Base-by-base conservation (phyloP, 2,888 invertebrate species). In the Electrophaes corylata region DNA sequence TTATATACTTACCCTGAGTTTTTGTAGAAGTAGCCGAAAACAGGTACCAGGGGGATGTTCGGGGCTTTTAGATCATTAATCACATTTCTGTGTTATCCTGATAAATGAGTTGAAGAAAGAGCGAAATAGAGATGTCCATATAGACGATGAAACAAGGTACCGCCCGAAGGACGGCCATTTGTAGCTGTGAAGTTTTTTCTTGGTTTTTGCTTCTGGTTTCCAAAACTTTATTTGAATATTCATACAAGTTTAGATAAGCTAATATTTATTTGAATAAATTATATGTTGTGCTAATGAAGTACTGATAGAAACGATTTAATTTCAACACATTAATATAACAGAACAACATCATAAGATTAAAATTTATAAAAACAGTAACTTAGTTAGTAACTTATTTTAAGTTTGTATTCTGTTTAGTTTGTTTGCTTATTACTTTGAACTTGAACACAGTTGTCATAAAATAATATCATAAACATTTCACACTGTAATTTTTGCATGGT, bases 1-100 rank as follows among this genome's bases (percentile, higher is more conserved):
- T 76, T 69, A 79, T 81, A 57, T 78, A 78, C 69, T 78, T 78
- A 78, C 69, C 79, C 79, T 73, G 73, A 79, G 71, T 81, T 86
- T 86, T 86, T 84, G 82, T 83, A 74, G 81, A 81, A 78, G 84
- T 83, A 64, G 76, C 80, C 83, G 83, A 82, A 77, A 78, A 83
- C 90, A 90, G 90, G 90, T 90, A 91, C 76, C 74, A 64, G 67
- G 72, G 72, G 77, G 72, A 41, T 51, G 51, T 46, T 52, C 51
- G 43, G 51, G 50, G 41, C 54, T 73, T 74, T 66, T 61, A 61
- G 69, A 73, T 80, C 86, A 85, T 90, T 90, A 81, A 90, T 91
- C 90, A 91, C 86, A 81, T 83, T 80, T 76, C 76, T 63, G 69
- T 75, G 75, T 74, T 81, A 76, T 82, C 75, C 79, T 74, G 80